A percentile compares a stretch with the other conserved stretches of the same genome.
phyloP scores from a whole-genome alignment of 2,888 invertebrate species.

The Thera britannica region DNA sequence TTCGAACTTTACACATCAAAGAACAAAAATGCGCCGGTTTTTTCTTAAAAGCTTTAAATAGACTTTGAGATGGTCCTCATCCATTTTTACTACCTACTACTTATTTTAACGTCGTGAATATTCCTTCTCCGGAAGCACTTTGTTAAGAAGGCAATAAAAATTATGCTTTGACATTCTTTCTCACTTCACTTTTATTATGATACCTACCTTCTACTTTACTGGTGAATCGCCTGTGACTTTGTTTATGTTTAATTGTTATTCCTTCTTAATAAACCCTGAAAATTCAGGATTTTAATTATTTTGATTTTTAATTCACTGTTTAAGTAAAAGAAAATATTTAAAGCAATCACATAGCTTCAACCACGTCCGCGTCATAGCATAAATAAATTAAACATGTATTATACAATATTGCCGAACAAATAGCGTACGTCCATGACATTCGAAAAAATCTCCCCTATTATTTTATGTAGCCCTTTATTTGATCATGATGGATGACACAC shows the following conservation, averaged over 20 bases:
- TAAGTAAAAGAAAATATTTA: neutral
- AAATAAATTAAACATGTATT: conserved; percentile 22
- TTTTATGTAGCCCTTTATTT: conserved; percentile 39
- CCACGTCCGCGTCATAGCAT: conserved; percentile 5
- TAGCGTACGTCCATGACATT: conserved; percentile 14
- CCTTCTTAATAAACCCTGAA: neutral
- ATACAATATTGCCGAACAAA: conserved; percentile 19
- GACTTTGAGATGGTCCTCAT: conserved; percentile 33
- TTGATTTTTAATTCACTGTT: neutral
- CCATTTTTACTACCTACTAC: conserved; percentile 38
- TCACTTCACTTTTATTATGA: conserved; percentile 21
- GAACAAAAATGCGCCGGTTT: conserved; percentile 27
- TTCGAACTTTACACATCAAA: neutral
- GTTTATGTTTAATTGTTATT: neutral
- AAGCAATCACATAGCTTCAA: neutral
- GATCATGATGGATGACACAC: conserved; percentile 26
- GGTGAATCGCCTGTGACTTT: neutral
- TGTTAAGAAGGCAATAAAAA: conserved; percentile 58
- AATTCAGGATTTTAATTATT: neutral
- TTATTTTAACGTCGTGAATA: conserved; percentile 49
- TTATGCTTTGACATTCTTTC: conserved; percentile 38
- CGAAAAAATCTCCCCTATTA: conserved; percentile 36
- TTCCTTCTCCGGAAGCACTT: conserved; percentile 56
- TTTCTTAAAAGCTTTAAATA: conserved; percentile 33
- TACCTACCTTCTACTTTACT: neutral